Conservation (phyloP, 2,888 invertebrate species). For the Troides helena region DNA sequence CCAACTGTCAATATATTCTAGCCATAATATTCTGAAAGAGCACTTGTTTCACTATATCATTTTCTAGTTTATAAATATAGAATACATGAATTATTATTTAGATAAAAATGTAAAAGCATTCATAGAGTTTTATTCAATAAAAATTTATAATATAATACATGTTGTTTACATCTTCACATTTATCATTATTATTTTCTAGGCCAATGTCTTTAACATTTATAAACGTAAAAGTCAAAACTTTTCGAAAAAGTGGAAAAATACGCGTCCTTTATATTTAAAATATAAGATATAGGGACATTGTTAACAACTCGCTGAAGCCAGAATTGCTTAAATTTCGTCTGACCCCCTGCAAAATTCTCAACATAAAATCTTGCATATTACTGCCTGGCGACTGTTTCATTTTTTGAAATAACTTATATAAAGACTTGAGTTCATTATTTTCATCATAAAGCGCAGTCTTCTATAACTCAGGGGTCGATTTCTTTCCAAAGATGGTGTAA, state of each 20-base stretch:
- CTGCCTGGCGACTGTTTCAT: not conserved
- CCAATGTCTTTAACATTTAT: not conserved
- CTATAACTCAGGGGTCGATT: not conserved
- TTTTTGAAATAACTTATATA: not conserved
- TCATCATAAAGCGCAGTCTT: not conserved
- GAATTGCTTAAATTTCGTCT: conserved; percentile 4
- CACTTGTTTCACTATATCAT: too few relatives aligned
- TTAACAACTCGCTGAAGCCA: not conserved
- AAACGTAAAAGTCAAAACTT: not conserved
- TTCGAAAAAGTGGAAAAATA: conserved; percentile 3
- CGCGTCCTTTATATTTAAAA: conserved; percentile 16
- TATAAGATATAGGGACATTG: conserved; percentile 12
- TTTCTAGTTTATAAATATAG: too few relatives aligned
- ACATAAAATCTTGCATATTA: not conserved
- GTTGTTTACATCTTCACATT: too few relatives aligned
- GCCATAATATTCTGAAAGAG: too few relatives aligned
- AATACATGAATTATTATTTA: too few relatives aligned
- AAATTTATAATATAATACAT: too few relatives aligned
- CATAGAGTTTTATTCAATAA: too few relatives aligned
- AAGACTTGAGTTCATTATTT: not conserved
- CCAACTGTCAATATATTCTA: too few relatives aligned
- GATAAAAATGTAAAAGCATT: too few relatives aligned
- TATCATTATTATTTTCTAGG: not conserved
- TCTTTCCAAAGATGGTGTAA: too few relatives aligned
- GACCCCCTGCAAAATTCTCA: not conserved